Evolutionary conservation across 2,888 invertebrate species (phyloP), one percentile per base, ranked within the genome.

Genomic region (Neocrepidodera transversa): DNA sequence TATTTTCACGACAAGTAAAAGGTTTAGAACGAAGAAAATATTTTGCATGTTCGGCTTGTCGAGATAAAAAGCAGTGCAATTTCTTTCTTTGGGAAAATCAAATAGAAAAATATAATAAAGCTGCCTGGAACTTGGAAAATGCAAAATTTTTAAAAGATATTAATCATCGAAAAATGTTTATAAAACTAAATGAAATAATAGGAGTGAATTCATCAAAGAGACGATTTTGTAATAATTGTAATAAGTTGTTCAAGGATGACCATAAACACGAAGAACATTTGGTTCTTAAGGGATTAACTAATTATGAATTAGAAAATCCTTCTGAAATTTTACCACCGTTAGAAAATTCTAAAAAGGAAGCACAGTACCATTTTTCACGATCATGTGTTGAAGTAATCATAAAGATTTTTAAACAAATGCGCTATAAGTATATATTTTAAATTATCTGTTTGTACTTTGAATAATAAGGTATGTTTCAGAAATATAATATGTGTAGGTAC

Each of bases 401-500:
- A 8, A 82, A 85, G 14, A 86, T 88, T 67, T 80, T 91, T 17
- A 76, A 79, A 20, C 80, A 83, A 62, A 82, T 88, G 65, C 82
- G 83, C 58, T 86, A 87, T 17, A 83, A 78, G 88, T 87, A 75
- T 65, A 66, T 67, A 38, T 11, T 5, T 28, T 26, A 10, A 18
- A 14, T 30, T 23, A n/a, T n/a, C n/a, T n/a, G n/a, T n/a, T 26
- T 6, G 26, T 13, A 14, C 26, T 40, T 26, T 20, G 8, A 2
- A 30, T 36, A 4, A 32, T 42, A 6, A 18, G 1, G 1, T 20
- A 42, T 32, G 54, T 82, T 82, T 17, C 71, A 89, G 88, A 35
- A 86, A 88, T 77, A 84, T 95, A 0, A 77, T 96, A n/a, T 94
- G 94, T 75, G 86, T 96, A 51, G 95, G 96, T 8, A 86, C 91